Evolutionary conservation across 2,113 vertebrate genomes (phyloP), one percentile per base, ranked within the genome.

Genomic region (Xyliphius kryptos): DNA sequence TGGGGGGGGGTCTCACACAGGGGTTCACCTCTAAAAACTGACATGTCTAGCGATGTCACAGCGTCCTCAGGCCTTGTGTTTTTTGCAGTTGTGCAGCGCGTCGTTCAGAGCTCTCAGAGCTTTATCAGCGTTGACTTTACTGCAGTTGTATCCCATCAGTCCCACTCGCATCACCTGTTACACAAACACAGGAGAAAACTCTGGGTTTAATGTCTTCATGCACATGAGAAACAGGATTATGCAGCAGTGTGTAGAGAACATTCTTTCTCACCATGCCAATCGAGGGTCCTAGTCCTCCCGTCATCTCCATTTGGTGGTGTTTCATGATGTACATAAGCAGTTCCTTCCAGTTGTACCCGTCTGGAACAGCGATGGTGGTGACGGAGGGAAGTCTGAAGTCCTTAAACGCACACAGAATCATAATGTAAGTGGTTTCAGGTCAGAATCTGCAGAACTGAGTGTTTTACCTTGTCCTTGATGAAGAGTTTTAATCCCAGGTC

Each of bases 81-180:
- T 85, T 64, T 69, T 85, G 76, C 94, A 97, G 75, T 19, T 74
- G 71, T 81, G 74, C 0, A 99, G 86, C 53, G 93, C 91, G 0
- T 94, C 91, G 3, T 12, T 79, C 76, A 99, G 78, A 57, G 92
- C 93, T 0, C 13, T 5, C 0, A 86, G 76, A 17, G 90, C 86
- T 8, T 66, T 83, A 56, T 92, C 90, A 73, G 89, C 93, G 0
- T 90, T 99, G 32, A 38, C 14, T 1, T 81, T 76, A 68, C 89
- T 92, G 0, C 92, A 93, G 73, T 99, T 98, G 81, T 85, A 88
- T 68, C 96, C 96, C 90, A 99, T 89, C 73, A 99, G 80, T 55
- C 96, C 95, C 0, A 98, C 88, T n/a, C 95, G 87, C 37, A 98
- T 85, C 56, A 97, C 92, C 96, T 99, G 74, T 69, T 12, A 17